Evolutionary conservation across 2,797 vertebrate species (phyloP).

Genomic region (Centropyge bicolor): DNA sequence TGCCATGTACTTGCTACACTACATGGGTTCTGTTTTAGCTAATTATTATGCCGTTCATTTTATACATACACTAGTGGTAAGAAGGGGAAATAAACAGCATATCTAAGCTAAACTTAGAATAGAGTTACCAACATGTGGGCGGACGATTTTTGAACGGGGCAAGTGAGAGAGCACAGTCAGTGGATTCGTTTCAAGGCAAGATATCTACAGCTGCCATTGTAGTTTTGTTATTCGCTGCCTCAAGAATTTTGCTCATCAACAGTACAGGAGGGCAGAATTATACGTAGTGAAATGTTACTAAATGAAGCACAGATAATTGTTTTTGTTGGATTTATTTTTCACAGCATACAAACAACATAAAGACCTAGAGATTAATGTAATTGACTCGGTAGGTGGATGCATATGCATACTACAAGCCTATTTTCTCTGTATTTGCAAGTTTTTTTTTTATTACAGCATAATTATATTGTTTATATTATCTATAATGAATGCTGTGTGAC

Average conservation of each 20-base stretch:
- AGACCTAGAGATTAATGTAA: not conserved
- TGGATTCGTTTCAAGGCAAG: not conserved
- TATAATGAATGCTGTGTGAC: constrained; percentile 15
- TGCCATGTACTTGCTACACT: not conserved
- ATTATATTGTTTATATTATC: constrained; percentile 8
- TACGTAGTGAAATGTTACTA: not conserved
- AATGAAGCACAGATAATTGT: not conserved
- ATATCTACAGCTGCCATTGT: not conserved
- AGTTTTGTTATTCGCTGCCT: not conserved
- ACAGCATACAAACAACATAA: not conserved
- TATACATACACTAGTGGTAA: too few relatives aligned
- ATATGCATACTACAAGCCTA: not conserved
- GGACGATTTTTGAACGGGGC: not conserved
- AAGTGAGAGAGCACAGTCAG: not conserved
- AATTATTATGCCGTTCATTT: not conserved
- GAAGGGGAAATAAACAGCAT: not conserved
- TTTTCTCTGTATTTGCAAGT: not conserved
- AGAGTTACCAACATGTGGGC: not conserved
- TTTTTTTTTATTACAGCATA: not conserved
- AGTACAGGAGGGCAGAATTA: not conserved
- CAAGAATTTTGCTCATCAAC: not conserved
- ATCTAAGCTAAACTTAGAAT: constrained; percentile 3
- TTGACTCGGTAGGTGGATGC: not conserved
- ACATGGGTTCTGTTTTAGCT: not conserved
- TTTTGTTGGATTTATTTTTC: not conserved